Percentiles rank a stretch among this genome's conserved stretches.
Evolutionary conservation across 1,140 invertebrate species (phyloP).

Genomic region (Zaprionus vittiger): DNA sequence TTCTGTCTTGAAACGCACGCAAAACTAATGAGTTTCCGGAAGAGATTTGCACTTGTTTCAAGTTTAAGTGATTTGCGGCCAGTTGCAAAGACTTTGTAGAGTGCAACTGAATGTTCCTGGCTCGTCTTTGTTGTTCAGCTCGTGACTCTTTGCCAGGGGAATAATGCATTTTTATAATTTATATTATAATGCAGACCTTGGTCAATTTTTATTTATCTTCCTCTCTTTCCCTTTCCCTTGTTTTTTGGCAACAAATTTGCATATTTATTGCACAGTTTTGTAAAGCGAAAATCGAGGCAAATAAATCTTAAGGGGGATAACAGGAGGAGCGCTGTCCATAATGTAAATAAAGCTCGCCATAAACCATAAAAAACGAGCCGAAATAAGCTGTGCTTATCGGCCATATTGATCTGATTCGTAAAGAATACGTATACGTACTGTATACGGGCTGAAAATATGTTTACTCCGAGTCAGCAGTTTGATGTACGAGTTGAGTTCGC

Average conservation of each 20-base stretch:
- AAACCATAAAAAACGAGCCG: constrained; percentile 52
- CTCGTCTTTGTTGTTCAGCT: too few relatives aligned
- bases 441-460: constrained; percentile 51
- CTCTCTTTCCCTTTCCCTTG: constrained; percentile 9
- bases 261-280: constrained; percentile 78
- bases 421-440: background rate
- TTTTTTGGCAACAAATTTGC: constrained; percentile 61
- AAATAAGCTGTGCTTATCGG: constrained; percentile 58
- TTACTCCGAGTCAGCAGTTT: constrained; percentile 69
- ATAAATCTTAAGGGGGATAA: constrained; percentile 61
- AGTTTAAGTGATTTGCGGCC: constrained; percentile 70
- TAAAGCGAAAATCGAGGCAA: constrained; percentile 54
- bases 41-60: constrained; percentile 55
- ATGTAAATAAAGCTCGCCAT: constrained; percentile 62
- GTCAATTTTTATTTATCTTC: constrained; percentile 43
- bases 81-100: constrained; percentile 11
- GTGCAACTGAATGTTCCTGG: background rate
- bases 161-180: constrained; percentile 68
- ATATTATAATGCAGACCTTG: background rate
- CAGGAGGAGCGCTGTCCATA: constrained; percentile 27
- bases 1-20: background rate
- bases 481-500: constrained; percentile 47
- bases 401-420: constrained; percentile 63
- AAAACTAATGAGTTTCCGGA: constrained; percentile 73
- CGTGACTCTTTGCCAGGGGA: background rate